Percentiles rank a stretch among this genome's conserved stretches.
Conservation (phyloP, 2,888 invertebrate genomes). For the Temnothorax ravouxi region DNA sequence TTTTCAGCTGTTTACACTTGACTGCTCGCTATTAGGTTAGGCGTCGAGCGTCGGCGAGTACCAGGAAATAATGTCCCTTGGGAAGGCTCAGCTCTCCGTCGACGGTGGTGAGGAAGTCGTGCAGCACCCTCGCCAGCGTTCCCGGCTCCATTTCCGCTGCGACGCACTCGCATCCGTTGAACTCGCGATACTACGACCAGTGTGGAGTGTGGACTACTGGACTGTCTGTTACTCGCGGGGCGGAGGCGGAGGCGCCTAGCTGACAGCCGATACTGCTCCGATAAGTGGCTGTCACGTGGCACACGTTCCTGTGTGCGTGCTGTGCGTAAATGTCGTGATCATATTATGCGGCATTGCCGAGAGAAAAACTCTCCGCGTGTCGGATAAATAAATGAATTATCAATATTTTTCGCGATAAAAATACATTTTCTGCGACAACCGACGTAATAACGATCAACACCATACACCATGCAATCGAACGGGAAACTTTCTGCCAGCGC, state of each 20-base stretch:
- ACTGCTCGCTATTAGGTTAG: conserved; percentile 22
- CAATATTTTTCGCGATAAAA: too few relatives aligned
- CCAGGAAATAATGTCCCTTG: conserved; percentile 86
- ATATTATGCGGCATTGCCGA: background rate
- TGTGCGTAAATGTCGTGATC: background rate
- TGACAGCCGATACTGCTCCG: conserved; percentile 60
- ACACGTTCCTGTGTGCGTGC: conserved; percentile 13
- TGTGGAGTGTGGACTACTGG: background rate
- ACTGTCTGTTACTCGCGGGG: background rate
- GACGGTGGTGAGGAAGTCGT: conserved; percentile 85
- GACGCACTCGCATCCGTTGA: background rate
- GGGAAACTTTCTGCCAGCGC: background rate
- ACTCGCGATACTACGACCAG: background rate
- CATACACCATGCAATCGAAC: too few relatives aligned
- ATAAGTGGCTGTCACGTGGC: conserved; percentile 68
- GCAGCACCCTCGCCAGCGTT: conserved; percentile 83
- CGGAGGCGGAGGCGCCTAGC: background rate
- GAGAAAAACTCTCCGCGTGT: background rate
- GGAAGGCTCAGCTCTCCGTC: conserved; percentile 86
- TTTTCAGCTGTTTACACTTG: conserved; percentile 13
- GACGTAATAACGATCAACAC: too few relatives aligned
- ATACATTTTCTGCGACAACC: background rate
- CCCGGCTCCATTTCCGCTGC: conserved; percentile 84
- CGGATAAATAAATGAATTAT: background rate
- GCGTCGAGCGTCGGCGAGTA: conserved; percentile 66